Base-by-base conservation (phyloP, 2,113 vertebrate species). In the Elgaria multicarinata region DNA sequence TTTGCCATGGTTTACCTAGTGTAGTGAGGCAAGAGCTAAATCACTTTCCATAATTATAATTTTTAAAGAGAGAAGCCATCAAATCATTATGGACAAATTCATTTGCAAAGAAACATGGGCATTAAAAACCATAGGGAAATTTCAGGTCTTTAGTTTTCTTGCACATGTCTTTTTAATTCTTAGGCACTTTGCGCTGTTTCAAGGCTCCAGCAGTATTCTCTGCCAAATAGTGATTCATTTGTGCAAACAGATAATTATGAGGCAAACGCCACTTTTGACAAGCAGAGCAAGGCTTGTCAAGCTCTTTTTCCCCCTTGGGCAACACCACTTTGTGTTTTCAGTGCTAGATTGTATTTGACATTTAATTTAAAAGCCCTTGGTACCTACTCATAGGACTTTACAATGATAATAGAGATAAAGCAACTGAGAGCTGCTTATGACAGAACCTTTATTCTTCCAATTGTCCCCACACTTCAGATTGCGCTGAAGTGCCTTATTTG, bases 291-390 rank as follows among this genome's bases (percentile, higher is more conserved):
- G 92, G 50, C 89, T 62, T 95, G 92, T 92, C 87, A 88, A 71
- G 46, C 44, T 90, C 9, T 39, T 86, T 88, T 92, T 85, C 77
- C 87, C n/a, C 87, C 90, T 2, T 6, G 87, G 84, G 90, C 16
- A 13, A 53, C 74, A 81, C 28, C 2, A 1, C 82, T 93, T 96
- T 90, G 75, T 76, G 28, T 93, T 96, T 90, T 89, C 83, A 90
- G 53, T 89, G 84, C 90, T 91, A 91, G 76, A 95, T 93, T 94
- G 81, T 92, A 94, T 94, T 94, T 95, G 93, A 94, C 93, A 92
- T 94, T 97, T 96, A 95, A 97, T 97, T 97, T 96, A 95, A 90
- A 92, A 93, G 74, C 75, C 39, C 84, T 90, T 85, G 42, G 24
- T 94, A 78, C 75, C 86, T 90, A 88, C 84, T 80, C 90, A 58